phyloP scores from a whole-genome alignment of 2,888 invertebrate species.

The Adelognathus sp. region DNA sequence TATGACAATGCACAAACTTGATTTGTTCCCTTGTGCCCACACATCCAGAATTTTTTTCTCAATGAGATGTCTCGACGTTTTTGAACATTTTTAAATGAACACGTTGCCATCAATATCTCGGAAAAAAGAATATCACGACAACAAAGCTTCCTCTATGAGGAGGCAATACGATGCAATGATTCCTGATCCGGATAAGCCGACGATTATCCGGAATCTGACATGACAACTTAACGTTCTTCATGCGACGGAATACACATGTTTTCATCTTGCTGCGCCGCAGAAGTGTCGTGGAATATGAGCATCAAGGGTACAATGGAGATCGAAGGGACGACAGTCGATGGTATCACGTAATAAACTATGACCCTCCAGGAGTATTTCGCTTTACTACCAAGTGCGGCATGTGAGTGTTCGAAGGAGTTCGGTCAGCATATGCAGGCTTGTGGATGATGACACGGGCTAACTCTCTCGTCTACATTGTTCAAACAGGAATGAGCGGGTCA shows the following conservation, averaged over 20 bases:
- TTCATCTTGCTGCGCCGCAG: not conserved
- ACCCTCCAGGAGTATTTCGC: not conserved
- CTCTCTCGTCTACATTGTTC: slow-evolving; percentile 50
- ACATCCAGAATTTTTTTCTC: too few relatives aligned
- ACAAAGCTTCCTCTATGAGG: not conserved
- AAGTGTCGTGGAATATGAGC: slow-evolving; percentile 1
- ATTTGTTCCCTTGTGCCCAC: not conserved
- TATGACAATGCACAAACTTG: not conserved
- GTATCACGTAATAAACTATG: not conserved
- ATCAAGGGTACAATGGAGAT: slow-evolving; percentile 39
- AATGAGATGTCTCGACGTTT: too few relatives aligned
- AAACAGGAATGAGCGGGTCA: slow-evolving; percentile 53
- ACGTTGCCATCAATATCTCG: too few relatives aligned
- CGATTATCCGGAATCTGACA: not conserved
- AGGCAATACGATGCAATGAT: too few relatives aligned
- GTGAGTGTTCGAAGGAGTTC: slow-evolving; percentile 15
- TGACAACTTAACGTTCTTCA: not conserved
- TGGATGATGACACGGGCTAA: not conserved
- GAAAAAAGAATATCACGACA: not conserved
- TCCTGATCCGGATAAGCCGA: too few relatives aligned
- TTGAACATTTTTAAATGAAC: not conserved
- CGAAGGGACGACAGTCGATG: slow-evolving; percentile 5
- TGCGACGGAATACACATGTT: not conserved
- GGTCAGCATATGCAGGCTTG: not conserved
- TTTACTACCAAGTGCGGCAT: not conserved